Evolutionary conservation across 2,797 vertebrate species (phyloP), one percentile per base, ranked within the genome.

Genomic region (Coranthus polyacanthus): DNA sequence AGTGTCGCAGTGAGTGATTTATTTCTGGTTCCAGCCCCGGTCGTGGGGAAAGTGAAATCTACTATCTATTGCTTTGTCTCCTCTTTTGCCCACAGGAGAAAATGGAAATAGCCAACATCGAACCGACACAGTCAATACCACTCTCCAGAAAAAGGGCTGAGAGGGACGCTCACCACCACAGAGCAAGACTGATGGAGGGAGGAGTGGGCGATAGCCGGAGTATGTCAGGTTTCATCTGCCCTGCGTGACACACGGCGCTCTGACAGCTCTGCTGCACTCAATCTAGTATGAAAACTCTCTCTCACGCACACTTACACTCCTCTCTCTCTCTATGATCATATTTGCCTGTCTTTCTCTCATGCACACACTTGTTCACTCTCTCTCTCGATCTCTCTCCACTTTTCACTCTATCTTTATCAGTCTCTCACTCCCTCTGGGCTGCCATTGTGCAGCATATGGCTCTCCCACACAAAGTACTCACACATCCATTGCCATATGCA

Each of bases 71-170:
- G 69, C 82, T 79, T 84, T 81, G 79, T 88, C 83, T 86, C 74
- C 73, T 72, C 57, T 72, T 72, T 81, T 53, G 24, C 80, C 87
- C 52, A 62, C 70, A 81, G 83, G 82, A 88, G 75, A 85, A 86
- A 87, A 89, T 88, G 82, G 81, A 86, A 89, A 87, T 83, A 84
- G 85, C 83, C 79, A 58, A 67, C 81, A 86, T 86, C 22, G 83
- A 88, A 83, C 78, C 36, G 8, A 41, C 41, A 16, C 68, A 75
- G 85, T 89, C 87, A 79, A 90, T 88, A 87, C 53, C 71, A 73
- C 77, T 87, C 81, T 79, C 37, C 54, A 68, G 70, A 68, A 77
- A 76, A 26, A 82, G 67, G 63, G 75, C 81, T 77, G 81, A 85
- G 75, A 75, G 85, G 79, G 76, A 74, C 16, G 32, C 66, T 73